Conservation (phyloP, 1,140 invertebrate species). For the Plutomurus gul region DNA sequence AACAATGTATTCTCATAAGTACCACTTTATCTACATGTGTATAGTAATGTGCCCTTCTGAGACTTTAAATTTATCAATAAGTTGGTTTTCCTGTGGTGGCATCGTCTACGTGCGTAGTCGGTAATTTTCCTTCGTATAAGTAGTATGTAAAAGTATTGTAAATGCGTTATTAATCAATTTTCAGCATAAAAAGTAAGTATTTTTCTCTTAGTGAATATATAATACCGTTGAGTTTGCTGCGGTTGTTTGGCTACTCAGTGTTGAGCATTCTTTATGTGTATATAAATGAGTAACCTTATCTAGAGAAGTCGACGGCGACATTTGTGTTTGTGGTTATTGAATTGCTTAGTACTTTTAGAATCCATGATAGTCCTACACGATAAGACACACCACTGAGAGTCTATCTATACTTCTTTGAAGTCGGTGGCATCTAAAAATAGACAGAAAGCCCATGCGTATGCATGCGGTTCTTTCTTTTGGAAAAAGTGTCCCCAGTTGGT, state of each 20-base stretch:
- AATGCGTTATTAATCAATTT: too few species aligned
- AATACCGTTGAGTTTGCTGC: neutral
- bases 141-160: too few species aligned
- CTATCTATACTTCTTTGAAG: neutral
- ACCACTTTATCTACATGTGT: too few species aligned
- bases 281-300: slow-evolving; percentile 27
- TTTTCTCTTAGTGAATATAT: neutral
- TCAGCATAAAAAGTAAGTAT: slow-evolving; percentile 4
- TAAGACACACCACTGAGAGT: neutral
- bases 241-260: neutral
- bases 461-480: neutral
- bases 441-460: neutral
- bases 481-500: slow-evolving; percentile 30
- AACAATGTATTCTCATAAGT: too few species aligned
- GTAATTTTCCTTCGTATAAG: too few species aligned
- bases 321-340: slow-evolving; percentile 35
- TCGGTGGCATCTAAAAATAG: neutral
- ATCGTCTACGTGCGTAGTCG: too few species aligned
- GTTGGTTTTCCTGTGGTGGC: too few species aligned
- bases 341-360: slow-evolving; percentile 3
- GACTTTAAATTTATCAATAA: too few species aligned
- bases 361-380: slow-evolving; percentile 4
- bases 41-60: too few species aligned
- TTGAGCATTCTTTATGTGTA: neutral
- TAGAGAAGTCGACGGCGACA: slow-evolving; percentile 7